Evolutionary conservation across 2,113 vertebrate genomes (phyloP).

Genomic region (zebrafish (Danio rerio)): DNA sequence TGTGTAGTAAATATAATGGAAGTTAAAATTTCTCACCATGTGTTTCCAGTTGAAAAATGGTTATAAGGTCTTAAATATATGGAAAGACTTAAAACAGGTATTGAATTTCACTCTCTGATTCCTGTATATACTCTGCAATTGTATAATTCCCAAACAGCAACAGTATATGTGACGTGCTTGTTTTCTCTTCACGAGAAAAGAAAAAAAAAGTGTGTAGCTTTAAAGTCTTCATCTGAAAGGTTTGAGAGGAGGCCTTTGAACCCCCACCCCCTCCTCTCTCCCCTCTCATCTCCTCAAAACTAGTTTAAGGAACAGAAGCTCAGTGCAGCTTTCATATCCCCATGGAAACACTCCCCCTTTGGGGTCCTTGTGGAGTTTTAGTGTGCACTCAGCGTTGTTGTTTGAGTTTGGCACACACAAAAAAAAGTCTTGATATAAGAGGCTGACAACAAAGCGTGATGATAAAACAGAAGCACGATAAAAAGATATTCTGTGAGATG

Average conservation of each 20-base stretch:
- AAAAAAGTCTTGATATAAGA: slow-evolving; percentile 1
- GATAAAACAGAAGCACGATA: slow-evolving; percentile 55
- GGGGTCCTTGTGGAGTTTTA: slow-evolving; percentile 49
- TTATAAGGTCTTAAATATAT: too few species aligned
- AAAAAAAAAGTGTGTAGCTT: not conserved
- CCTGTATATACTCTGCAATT: too few species aligned
- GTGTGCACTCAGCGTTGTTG: slow-evolving; percentile 58
- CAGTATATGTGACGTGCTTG: not conserved
- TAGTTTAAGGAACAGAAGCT: slow-evolving; percentile 56
- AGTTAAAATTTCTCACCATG: too few species aligned
- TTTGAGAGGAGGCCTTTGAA: slow-evolving; percentile 46
- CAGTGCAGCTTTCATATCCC: slow-evolving; percentile 56
- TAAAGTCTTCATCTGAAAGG: slow-evolving; percentile 46
- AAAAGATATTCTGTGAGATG: slow-evolving; percentile 68
- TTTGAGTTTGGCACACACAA: slow-evolving; percentile 36
- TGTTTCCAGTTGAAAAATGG: too few species aligned
- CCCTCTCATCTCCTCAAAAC: slow-evolving; percentile 52
- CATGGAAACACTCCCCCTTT: slow-evolving; percentile 56
- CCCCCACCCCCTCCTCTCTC: slow-evolving; percentile 12
- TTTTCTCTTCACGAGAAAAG: not conserved
- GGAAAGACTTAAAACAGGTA: too few species aligned
- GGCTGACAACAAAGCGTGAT: slow-evolving; percentile 56
- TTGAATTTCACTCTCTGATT: too few species aligned
- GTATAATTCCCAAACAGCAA: too few species aligned
- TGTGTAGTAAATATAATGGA: too few species aligned